Evolutionary conservation across 1,140 invertebrate species (phyloP), one percentile per base, ranked within the genome.

Genomic region (Magallana ariakensis): DNA sequence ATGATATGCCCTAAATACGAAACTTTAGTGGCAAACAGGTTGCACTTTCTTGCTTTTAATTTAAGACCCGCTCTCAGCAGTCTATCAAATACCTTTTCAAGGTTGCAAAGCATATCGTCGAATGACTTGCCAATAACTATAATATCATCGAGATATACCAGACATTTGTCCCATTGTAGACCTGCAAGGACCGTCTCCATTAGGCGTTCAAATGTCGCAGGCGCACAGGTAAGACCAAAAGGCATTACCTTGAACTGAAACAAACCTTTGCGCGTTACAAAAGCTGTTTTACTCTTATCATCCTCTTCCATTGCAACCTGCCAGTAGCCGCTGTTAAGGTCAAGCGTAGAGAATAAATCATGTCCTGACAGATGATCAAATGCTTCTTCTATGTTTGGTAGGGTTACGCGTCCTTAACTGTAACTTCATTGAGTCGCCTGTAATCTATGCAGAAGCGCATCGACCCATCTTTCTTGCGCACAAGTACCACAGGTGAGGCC

Each of bases 311-410:
- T n/a, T n/a, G 75, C 33, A 26, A 85, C 88, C 84, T 95, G 94
- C 93, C 93, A 92, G 82, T 90, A 93, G 1, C 90, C 92, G 1
- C 8, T 60, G 13, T 54, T 54, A 13, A 90, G 81, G 92, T 96
- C 95, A 0, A 96, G 89, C 0, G 92, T 91, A 0, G 92, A 91
- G 86, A 95, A 96, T 54, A 94, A 91, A 15, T 83, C 92, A 10
- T 89, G 90, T 7, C 93, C 94, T 0, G 85, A 13, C 0, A 96
- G 87, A n/a, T 46, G 33, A 46, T 46, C 33, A 46, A 46, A 46
- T 46, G 33, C 33, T 5, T 95, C 95, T 22, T 95, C 93, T 46
- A 96, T 95, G 0, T 90, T 80, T 0, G 95, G 95, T 1, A 96
- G 85, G 91, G 96, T 90, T 95, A 96, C 62, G 88, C 91, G 89